A percentile compares a stretch with the other conserved stretches of the same genome.
phyloP scores from a whole-genome alignment of 2,888 invertebrate species.

The Glaucopsyche alexis region DNA sequence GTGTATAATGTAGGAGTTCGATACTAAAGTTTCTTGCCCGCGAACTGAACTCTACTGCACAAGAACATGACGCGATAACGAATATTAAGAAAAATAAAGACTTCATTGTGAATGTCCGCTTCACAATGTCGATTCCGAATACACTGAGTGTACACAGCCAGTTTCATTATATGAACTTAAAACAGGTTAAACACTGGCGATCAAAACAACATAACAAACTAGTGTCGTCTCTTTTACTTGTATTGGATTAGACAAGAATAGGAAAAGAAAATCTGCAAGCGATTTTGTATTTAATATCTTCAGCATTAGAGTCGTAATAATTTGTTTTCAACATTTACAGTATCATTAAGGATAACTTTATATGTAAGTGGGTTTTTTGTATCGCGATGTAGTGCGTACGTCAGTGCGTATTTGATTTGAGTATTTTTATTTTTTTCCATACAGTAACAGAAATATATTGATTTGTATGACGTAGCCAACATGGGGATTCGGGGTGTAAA shows the following conservation, averaged over 20 bases:
- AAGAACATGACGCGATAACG: constrained; percentile 53
- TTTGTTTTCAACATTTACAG: constrained; percentile 26
- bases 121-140: constrained; percentile 48
- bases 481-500: not conserved
- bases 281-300: constrained; percentile 17
- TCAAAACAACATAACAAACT: not conserved
- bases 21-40: constrained; percentile 69
- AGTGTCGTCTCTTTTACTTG: not conserved
- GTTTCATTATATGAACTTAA: constrained; percentile 36
- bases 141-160: constrained; percentile 48
- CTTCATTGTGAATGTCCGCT: constrained; percentile 52
- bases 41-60: constrained; percentile 61
- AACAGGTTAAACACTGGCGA: constrained; percentile 42
- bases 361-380: constrained; percentile 31
- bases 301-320: constrained; percentile 15
- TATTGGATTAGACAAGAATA: constrained; percentile 15
- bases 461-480: constrained; percentile 2
- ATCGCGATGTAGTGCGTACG: not conserved
- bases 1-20: constrained; percentile 65
- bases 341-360: constrained; percentile 32
- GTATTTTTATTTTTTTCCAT: not conserved
- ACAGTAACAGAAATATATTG: not conserved
- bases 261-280: constrained; percentile 17
- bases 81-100: constrained; percentile 49
- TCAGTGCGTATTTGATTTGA: not conserved